phyloP scores from a whole-genome alignment of 1,140 invertebrate species.

The Watersipora subatra region DNA sequence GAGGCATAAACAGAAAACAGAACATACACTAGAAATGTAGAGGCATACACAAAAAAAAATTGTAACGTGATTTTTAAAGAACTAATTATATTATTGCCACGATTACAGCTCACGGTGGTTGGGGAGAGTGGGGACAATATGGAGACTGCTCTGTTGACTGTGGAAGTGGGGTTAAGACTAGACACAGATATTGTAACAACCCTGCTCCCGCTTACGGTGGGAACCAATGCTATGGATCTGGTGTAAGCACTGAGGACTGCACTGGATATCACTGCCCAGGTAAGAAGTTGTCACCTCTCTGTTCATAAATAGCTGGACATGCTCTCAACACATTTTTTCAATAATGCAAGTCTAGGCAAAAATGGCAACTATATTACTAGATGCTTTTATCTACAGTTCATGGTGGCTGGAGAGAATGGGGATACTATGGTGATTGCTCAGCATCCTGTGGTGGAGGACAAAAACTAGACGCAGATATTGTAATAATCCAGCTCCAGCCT shows the following conservation, averaged over 20 bases:
- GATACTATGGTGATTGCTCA: conserved; percentile 4
- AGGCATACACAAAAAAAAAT: too few relatives aligned
- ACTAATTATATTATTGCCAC: too few relatives aligned
- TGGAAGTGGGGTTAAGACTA: conserved; percentile 19
- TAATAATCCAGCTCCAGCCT: conserved; percentile 4
- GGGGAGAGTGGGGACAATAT: conserved; percentile 30
- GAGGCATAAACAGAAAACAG: too few relatives aligned
- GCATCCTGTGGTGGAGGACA: conserved; percentile 9
- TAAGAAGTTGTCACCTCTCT: too few relatives aligned
- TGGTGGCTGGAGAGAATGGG: conserved; percentile 18
- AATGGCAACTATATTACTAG: too few relatives aligned
- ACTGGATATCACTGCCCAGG: conserved; percentile 34
- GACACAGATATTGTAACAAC: conserved; percentile 18
- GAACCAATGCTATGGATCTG: conserved; percentile 20
- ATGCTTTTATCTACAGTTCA: too few relatives aligned
- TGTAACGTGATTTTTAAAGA: too few relatives aligned
- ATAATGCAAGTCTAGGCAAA: too few relatives aligned
- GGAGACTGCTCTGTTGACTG: conserved; percentile 29
- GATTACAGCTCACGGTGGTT: conserved; percentile 32
- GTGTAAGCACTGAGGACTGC: conserved; percentile 23
- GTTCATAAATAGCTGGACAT: too few relatives aligned
- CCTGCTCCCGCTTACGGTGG: conserved; percentile 24
- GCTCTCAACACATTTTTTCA: too few relatives aligned
- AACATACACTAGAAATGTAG: too few relatives aligned
- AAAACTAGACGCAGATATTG: conserved; percentile 7